A percentile compares a stretch with the other conserved stretches of the same genome.
Conservation (phyloP, 2,888 invertebrate genomes). For the Terebella lapidaria region DNA sequence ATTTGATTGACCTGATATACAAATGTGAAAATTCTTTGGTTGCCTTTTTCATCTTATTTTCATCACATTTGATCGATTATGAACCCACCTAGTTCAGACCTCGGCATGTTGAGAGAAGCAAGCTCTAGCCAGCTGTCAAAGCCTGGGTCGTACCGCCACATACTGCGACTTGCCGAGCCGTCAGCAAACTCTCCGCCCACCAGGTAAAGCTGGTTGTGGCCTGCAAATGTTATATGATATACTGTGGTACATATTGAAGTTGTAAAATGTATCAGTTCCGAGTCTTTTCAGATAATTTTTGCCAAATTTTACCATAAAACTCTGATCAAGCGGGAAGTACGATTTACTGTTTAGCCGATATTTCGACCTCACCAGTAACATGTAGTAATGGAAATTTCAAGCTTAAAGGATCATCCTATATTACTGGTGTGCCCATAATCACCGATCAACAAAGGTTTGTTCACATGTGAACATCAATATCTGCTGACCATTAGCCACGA, state of each 20-base stretch:
- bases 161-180: slow-evolving; percentile 54
- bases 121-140: slow-evolving; percentile 57
- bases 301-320: too few relatives aligned
- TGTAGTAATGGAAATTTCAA: neutral
- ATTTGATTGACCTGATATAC: too few relatives aligned
- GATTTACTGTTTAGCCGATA: too few relatives aligned
- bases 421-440: too few relatives aligned
- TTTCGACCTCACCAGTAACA: neutral
- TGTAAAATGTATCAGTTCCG: too few relatives aligned
- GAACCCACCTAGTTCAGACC: slow-evolving; percentile 57
- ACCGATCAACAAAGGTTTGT: neutral
- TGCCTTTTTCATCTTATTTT: too few relatives aligned
- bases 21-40: too few relatives aligned
- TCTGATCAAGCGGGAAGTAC: too few relatives aligned
- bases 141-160: slow-evolving; percentile 57
- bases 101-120: slow-evolving; percentile 55
- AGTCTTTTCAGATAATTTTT: too few relatives aligned
- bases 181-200: slow-evolving; percentile 59
- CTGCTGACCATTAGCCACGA: slow-evolving; percentile 54
- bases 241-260: too few relatives aligned
- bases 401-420: neutral
- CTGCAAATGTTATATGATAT: too few relatives aligned
- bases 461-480: neutral
- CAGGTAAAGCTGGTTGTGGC: slow-evolving; percentile 54
- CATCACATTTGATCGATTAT: too few relatives aligned